Conservation (phyloP, 2,888 invertebrate species). For the Hedychridium roseum region DNA sequence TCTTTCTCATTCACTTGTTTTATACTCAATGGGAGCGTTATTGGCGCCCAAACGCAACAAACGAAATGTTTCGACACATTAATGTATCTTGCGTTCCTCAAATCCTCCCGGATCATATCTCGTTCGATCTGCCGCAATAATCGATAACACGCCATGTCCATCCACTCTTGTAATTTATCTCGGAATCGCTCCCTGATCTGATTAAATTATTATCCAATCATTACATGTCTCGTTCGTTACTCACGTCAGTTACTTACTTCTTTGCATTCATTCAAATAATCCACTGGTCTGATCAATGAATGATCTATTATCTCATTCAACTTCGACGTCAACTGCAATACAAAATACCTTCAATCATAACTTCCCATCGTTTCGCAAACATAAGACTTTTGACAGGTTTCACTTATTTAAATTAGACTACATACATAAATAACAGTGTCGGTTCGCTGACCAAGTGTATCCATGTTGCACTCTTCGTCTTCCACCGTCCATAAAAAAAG, state of each 20-base stretch:
- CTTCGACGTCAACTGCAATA: conserved; percentile 65
- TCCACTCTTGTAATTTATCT: conserved; percentile 61
- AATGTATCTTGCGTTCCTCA: conserved; percentile 63
- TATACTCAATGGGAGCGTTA: conserved; percentile 60
- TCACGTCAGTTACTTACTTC: conserved; percentile 55
- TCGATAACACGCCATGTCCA: conserved; percentile 65
- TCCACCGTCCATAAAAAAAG: conserved; percentile 67
- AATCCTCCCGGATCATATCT: conserved; percentile 63
- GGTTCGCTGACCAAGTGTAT: conserved; percentile 65
- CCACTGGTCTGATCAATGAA: conserved; percentile 57
- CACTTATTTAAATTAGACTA: no score
- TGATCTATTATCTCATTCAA: conserved; percentile 66
- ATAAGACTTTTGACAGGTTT: no score
- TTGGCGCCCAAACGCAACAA: conserved; percentile 65
- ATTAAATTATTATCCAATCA: not conserved
- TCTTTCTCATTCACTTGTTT: conserved; percentile 52
- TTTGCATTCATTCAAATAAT: conserved; percentile 64
- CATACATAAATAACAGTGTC: conserved; percentile 66
- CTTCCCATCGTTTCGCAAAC: no score
- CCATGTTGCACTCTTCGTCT: conserved; percentile 61
- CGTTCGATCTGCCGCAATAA: conserved; percentile 65
- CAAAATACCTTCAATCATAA: no score
- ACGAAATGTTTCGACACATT: conserved; percentile 59
- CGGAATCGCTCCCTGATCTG: conserved; percentile 63
- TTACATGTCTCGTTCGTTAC: not conserved